Conservation (phyloP, 37 sponge, comb jelly and placozoan species). For the Eunapius fragilis region DNA sequence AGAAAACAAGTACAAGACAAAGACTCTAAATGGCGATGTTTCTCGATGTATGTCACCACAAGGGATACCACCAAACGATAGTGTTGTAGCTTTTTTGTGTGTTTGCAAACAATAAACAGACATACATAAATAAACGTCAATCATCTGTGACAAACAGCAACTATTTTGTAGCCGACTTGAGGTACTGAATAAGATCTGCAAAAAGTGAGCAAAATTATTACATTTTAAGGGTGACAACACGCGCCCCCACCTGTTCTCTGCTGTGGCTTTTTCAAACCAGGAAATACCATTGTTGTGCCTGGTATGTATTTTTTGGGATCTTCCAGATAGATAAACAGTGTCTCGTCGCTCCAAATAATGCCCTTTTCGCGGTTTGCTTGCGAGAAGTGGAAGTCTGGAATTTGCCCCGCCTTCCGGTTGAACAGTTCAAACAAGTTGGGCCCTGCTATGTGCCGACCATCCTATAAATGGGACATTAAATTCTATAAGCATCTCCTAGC, state of each 20-base stretch:
- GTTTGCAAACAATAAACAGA: too few species aligned
- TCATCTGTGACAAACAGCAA: not conserved
- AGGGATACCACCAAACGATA: too few species aligned
- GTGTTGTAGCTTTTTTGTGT: too few species aligned
- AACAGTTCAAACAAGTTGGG: constrained; percentile 90
- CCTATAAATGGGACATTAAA: constrained; percentile 19
- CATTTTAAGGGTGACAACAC: not conserved
- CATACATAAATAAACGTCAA: not conserved
- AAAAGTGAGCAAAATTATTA: not conserved
- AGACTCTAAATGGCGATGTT: too few species aligned
- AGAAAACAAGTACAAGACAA: too few species aligned
- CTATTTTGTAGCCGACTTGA: not conserved
- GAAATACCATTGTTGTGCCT: constrained; percentile 94
- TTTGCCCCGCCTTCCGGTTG: constrained; percentile 82
- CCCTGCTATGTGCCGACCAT: constrained; percentile 84
- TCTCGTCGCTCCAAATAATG: constrained; percentile 87
- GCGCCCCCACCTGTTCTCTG: constrained; percentile 77
- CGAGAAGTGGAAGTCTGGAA: constrained; percentile 74
- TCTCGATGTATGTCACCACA: too few species aligned
- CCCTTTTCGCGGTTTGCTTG: constrained; percentile 77
- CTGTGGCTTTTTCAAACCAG: constrained; percentile 83
- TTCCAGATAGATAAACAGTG: constrained; percentile 78
- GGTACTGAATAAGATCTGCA: not conserved
- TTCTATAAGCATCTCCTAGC: not conserved
- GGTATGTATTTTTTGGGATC: constrained; percentile 96